These are phyloP conservation scores for Hipparchia semele DNA, from an alignment of 2,888 invertebrate species.

Conservation along the genomic window DNA sequence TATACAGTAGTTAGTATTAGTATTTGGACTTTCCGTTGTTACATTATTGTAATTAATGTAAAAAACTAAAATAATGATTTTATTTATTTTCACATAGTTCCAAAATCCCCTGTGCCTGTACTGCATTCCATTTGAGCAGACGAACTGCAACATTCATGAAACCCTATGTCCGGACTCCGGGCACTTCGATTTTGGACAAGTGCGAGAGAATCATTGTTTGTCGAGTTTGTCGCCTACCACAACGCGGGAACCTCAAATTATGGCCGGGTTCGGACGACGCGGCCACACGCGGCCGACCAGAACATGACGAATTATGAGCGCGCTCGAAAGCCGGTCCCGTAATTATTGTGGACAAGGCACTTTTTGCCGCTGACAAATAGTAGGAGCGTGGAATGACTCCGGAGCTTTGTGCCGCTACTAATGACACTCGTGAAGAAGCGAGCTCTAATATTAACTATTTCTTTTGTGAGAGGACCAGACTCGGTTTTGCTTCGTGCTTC, in stretches of 20 bases:
- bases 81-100: too few species aligned
- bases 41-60: too few species aligned
- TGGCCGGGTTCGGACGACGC: conserved; percentile 75
- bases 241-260: conserved; percentile 79
- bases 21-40: too few species aligned
- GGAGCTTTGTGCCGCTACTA: conserved; percentile 79
- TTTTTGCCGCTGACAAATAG: conserved; percentile 82
- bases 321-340: conserved; percentile 79
- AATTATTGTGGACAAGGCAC: conserved; percentile 82
- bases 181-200: not conserved
- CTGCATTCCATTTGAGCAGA: too few species aligned
- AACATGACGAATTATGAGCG: conserved; percentile 82
- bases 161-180: not conserved
- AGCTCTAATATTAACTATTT: conserved; percentile 80
- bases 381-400: conserved; percentile 77
- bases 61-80: too few species aligned
- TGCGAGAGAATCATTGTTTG: conserved; percentile 8
- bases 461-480: conserved; percentile 75
- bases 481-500: conserved; percentile 64
- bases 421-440: conserved; percentile 75
- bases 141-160: not conserved
- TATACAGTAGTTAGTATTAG: too few species aligned
- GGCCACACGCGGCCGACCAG: conserved; percentile 71
- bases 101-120: too few species aligned
- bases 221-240: conserved; percentile 35